Evolutionary conservation across 2,888 invertebrate species (phyloP).

Genomic region (Dynastes hyllus): DNA sequence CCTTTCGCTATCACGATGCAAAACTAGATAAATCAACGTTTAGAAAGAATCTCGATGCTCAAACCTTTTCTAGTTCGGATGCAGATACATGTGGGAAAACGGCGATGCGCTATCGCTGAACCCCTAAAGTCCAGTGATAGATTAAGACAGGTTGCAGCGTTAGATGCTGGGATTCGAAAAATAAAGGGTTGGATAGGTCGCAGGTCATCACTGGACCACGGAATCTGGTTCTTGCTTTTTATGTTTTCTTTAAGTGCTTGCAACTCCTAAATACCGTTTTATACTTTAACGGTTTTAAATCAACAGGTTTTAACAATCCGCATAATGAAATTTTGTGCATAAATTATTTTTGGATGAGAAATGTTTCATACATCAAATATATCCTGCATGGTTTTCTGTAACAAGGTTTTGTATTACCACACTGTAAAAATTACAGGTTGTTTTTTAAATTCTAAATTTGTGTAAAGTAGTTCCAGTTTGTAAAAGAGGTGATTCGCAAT

Average conservation of each 20-base stretch:
- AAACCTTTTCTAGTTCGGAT: constrained; percentile 47
- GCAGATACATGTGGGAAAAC: constrained; percentile 49
- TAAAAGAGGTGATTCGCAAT: too few relatives aligned
- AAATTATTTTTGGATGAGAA: background rate
- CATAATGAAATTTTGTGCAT: constrained; percentile 14
- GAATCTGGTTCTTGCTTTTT: constrained; percentile 46
- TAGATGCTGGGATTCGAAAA: constrained; percentile 52
- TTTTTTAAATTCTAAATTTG: too few relatives aligned
- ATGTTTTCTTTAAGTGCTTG: constrained; percentile 30
- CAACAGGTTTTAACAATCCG: constrained; percentile 43
- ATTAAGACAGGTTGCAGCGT: constrained; percentile 53
- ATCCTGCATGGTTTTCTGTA: background rate
- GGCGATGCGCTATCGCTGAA: constrained; percentile 47
- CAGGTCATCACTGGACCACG: constrained; percentile 53
- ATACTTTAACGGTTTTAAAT: constrained; percentile 42
- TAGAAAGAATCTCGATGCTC: constrained; percentile 50
- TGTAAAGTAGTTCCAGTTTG: too few relatives aligned
- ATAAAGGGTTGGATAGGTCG: constrained; percentile 55
- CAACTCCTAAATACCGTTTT: constrained; percentile 34
- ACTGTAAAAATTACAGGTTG: too few relatives aligned
- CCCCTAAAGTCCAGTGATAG: constrained; percentile 51
- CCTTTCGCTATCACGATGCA: constrained; percentile 27
- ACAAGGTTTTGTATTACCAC: background rate
- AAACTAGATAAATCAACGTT: constrained; percentile 41
- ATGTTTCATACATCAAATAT: background rate